Evolutionary conservation across 2,797 vertebrate species (phyloP), one percentile per base, ranked within the genome.

Genomic region (Clarias fuscus): DNA sequence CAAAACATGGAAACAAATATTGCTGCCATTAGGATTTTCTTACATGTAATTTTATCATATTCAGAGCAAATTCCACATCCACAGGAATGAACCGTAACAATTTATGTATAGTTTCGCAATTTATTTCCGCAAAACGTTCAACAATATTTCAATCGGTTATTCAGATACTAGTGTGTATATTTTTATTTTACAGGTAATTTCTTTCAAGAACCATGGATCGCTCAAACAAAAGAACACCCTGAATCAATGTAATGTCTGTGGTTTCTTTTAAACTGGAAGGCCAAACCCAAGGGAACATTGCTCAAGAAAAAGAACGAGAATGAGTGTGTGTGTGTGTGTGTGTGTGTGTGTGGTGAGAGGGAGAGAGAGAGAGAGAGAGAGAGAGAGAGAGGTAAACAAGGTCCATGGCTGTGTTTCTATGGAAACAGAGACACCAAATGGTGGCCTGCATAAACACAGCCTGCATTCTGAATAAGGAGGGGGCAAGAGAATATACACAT

Each of bases 401-500:
- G 82, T 80, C 58, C 59, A 79, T 77, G 67, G n/a, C 7, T 24
- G 70, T 81, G 87, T 89, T 90, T 90, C 86, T 89, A 91, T 91
- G 91, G 88, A 86, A 92, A 93, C 88, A 93, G 92, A 90, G 92
- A 90, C 92, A 92, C 88, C 93, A 91, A 90, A 91, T 92, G 93
- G 88, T 22, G n/a, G 75, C 10, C 56, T 78, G 30, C 81, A 83
- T 87, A 85, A 88, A 40, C 68, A 83, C 87, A 89, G 37, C 37
- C 48, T 40, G 68, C 40, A 48, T 80, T 61, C 67, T 77, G 62
- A 78, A 78, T 59, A 76, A 86, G 30, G 56, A 62, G 62, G 70
- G 27, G 62, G 82, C 62, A 27, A 37, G 64, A 77, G 48, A 40
- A 85, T 82, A 82, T 82, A 86, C 65, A 88, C 83, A 77, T 33